phyloP scores from a whole-genome alignment of 2,113 vertebrate species.

The Psephotus haematonotus region DNA sequence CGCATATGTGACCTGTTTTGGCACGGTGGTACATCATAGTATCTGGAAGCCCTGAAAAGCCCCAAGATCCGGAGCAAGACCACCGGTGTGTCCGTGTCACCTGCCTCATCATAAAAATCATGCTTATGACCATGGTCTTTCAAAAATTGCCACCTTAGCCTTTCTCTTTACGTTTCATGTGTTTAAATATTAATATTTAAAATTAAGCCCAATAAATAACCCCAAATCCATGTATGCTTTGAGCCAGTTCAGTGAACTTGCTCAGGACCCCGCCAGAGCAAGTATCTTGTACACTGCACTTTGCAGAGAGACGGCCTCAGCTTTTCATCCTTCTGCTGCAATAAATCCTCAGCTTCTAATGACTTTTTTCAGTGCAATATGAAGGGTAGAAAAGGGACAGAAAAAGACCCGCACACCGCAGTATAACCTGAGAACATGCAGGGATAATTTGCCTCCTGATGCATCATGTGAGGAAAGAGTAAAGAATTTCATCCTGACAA shows the following conservation, averaged over 20 bases:
- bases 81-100: background rate
- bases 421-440: background rate
- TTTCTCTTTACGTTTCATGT: background rate
- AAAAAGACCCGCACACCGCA: background rate
- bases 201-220: background rate
- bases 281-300: background rate
- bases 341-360: background rate
- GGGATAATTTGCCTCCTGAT: background rate
- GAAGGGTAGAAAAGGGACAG: background rate
- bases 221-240: background rate
- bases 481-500: background rate
- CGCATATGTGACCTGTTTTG: background rate
- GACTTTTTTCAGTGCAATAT: background rate
- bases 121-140: background rate
- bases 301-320: background rate
- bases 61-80: background rate
- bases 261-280: background rate
- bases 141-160: background rate
- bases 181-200: background rate
- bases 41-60: background rate
- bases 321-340: background rate
- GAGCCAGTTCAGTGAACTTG: background rate
- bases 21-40: background rate
- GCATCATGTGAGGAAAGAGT: background rate
- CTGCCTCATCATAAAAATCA: background rate